Percentiles rank a stretch among this genome's conserved stretches.
phyloP scores from a whole-genome alignment of 2,888 invertebrate species.

The Hololepta plana region DNA sequence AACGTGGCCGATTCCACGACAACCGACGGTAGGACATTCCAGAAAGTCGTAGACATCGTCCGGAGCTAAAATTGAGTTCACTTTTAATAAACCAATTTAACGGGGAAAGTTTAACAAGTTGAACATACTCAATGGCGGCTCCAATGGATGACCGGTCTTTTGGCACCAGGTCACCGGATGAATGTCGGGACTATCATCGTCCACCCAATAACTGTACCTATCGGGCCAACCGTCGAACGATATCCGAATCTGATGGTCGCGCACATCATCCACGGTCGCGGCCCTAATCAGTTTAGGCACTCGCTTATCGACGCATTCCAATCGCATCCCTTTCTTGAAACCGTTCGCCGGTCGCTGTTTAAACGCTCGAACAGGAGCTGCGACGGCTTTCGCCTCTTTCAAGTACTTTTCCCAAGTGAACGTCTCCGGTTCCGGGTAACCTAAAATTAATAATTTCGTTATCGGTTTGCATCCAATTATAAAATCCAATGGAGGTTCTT shows the following conservation, averaged over 20 bases:
- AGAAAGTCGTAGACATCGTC: slow-evolving; percentile 41
- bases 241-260: slow-evolving; percentile 57
- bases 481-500: too few species aligned
- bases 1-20: slow-evolving; percentile 78
- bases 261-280: slow-evolving; percentile 60
- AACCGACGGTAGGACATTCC: slow-evolving; percentile 70
- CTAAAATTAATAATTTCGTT: too few species aligned
- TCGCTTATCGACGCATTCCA: slow-evolving; percentile 74
- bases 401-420: slow-evolving; percentile 82
- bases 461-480: too few species aligned
- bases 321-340: slow-evolving; percentile 69
- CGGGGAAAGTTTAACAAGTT: slow-evolving; percentile 1
- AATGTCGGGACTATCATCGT: slow-evolving; percentile 78
- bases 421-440: slow-evolving; percentile 44
- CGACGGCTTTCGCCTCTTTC: slow-evolving; percentile 48
- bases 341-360: slow-evolving; percentile 58
- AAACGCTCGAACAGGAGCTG: slow-evolving; percentile 71
- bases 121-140: slow-evolving; percentile 60
- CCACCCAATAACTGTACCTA: slow-evolving; percentile 71
- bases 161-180: slow-evolving; percentile 87
- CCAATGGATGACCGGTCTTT: slow-evolving; percentile 72
- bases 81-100: not conserved
- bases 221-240: slow-evolving; percentile 76
- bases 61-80: slow-evolving; percentile 30
- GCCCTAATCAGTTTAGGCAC: slow-evolving; percentile 72